phyloP scores from a whole-genome alignment of 1,140 invertebrate species.

The Aphaenogaster ashmeadi region DNA sequence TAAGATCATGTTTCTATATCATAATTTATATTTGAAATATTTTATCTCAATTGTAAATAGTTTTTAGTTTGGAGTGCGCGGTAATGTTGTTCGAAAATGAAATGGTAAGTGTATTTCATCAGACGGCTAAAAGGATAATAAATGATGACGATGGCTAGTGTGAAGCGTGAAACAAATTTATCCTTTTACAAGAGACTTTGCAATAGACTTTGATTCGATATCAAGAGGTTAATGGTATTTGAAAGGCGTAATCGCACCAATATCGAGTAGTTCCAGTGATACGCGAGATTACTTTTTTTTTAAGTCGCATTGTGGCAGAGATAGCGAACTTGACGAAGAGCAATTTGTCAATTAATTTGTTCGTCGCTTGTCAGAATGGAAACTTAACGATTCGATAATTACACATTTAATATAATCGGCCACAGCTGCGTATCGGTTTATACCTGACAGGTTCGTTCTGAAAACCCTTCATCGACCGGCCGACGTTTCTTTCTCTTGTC shows the following conservation, averaged over 20 bases:
- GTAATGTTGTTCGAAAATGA: background rate
- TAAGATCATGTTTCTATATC: background rate
- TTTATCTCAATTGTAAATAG: background rate
- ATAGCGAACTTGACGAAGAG: slow-evolving; percentile 45
- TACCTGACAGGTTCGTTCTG: slow-evolving; percentile 67
- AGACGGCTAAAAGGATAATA: background rate
- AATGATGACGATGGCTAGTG: background rate
- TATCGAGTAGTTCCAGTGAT: slow-evolving; percentile 30
- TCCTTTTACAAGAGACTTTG: background rate
- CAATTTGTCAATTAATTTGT: slow-evolving; percentile 74
- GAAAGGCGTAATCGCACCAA: background rate
- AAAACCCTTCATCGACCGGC: slow-evolving; percentile 63
- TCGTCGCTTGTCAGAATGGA: slow-evolving; percentile 67
- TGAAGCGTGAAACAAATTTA: background rate
- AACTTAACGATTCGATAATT: slow-evolving; percentile 77
- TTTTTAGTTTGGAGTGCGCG: background rate
- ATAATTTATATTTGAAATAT: slow-evolving; percentile 9
- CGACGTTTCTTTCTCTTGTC: slow-evolving; percentile 39
- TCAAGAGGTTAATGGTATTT: slow-evolving; percentile 30
- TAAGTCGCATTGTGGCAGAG: slow-evolving; percentile 60
- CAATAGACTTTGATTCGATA: background rate
- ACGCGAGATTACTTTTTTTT: slow-evolving; percentile 36
- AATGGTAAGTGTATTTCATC: background rate
- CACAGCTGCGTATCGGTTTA: slow-evolving; percentile 68
- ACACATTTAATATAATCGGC: slow-evolving; percentile 74